Percentiles rank a stretch among this genome's conserved stretches.
Conservation (phyloP, 92 coral and sea anemone genomes). For the Porites rus region DNA sequence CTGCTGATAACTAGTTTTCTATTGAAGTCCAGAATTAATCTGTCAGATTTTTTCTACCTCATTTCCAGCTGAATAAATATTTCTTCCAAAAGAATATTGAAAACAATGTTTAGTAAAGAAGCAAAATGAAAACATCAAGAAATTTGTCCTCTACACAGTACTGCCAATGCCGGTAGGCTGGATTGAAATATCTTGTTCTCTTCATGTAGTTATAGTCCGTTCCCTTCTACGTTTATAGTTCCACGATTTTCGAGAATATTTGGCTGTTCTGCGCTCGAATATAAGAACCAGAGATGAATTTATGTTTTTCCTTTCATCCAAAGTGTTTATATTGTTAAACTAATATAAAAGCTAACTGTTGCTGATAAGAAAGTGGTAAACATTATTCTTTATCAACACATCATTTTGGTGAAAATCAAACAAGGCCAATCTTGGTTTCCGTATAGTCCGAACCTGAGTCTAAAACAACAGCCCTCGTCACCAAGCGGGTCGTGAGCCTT, state of each 20-base stretch:
- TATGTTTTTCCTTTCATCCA: too few relatives aligned
- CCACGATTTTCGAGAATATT: not conserved
- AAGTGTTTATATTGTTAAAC: not conserved
- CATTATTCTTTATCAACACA: not conserved
- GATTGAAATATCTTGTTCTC: too few relatives aligned
- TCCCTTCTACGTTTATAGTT: too few relatives aligned
- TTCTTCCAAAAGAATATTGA: not conserved
- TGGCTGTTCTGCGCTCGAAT: not conserved
- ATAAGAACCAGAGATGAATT: not conserved
- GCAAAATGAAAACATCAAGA: not conserved
- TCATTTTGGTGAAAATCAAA: not conserved
- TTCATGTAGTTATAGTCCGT: too few relatives aligned
- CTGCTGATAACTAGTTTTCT: not conserved
- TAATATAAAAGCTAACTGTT: not conserved
- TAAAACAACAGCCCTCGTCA: too few relatives aligned
- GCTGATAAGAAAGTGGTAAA: not conserved
- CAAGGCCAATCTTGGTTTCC: too few relatives aligned
- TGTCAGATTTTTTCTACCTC: not conserved
- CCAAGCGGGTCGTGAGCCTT: too few relatives aligned
- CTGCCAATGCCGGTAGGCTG: not conserved
- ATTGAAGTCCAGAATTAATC: not conserved
- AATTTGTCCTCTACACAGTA: not conserved
- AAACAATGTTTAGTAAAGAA: not conserved
- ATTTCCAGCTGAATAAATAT: constrained; percentile 9
- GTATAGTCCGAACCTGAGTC: too few relatives aligned